Conservation (phyloP, 2,888 invertebrate genomes). For the Teleiodes luculella region DNA sequence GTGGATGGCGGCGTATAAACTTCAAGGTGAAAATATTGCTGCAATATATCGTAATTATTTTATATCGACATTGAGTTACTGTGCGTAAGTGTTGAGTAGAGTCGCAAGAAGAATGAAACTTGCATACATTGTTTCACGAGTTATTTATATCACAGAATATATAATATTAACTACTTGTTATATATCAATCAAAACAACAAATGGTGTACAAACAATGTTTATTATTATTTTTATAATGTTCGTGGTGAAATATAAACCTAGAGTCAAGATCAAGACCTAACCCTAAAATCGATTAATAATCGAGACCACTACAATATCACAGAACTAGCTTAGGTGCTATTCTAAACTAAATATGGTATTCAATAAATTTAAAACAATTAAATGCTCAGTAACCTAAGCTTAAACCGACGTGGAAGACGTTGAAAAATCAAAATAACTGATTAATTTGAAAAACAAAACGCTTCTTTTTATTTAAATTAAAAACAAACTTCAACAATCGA, state of each 20-base stretch:
- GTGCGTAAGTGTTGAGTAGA: not conserved
- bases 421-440: slow-evolving; percentile 66
- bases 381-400: slow-evolving; percentile 41
- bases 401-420: slow-evolving; percentile 61
- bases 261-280: slow-evolving; percentile 20
- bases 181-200: slow-evolving; percentile 15
- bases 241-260: slow-evolving; percentile 6
- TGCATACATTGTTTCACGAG: not conserved
- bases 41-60: not conserved
- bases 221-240: slow-evolving; percentile 11
- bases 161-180: too few relatives aligned
- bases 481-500: slow-evolving; percentile 70
- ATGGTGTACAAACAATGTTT: slow-evolving; percentile 14
- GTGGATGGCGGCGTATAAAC: not conserved
- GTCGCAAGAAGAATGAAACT: not conserved
- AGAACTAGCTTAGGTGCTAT: slow-evolving; percentile 60
- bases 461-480: slow-evolving; percentile 70
- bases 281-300: slow-evolving; percentile 38
- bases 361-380: slow-evolving; percentile 43
- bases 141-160: too few relatives aligned
- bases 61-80: not conserved
- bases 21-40: not conserved
- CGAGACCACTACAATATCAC: slow-evolving; percentile 54
- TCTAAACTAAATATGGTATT: slow-evolving; percentile 38
- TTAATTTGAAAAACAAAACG: slow-evolving; percentile 54